Conservation (phyloP, 2,888 invertebrate genomes). For the Macroteleia sp. region DNA sequence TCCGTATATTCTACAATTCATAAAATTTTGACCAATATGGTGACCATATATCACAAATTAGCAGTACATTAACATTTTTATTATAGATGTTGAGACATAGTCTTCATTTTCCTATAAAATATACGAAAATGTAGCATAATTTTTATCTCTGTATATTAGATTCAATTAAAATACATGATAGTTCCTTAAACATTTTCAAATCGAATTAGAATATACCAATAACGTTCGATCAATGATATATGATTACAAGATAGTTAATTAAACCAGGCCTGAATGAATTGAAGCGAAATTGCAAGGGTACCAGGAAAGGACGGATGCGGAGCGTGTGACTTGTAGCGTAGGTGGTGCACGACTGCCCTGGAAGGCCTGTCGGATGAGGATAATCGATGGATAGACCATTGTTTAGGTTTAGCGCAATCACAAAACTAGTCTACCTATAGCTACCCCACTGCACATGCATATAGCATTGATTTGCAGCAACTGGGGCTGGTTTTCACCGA, state of each 20-base stretch:
- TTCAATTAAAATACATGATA: too few species aligned
- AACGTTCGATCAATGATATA: background rate
- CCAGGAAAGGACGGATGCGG: constrained; percentile 27
- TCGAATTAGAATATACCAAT: too few species aligned
- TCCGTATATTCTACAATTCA: too few species aligned
- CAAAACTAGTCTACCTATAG: constrained; percentile 70
- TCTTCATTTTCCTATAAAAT: too few species aligned
- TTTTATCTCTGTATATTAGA: too few species aligned
- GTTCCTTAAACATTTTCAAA: too few species aligned
- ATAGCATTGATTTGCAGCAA: constrained; percentile 67
- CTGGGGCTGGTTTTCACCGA: constrained; percentile 59
- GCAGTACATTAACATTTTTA: too few species aligned
- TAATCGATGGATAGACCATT: constrained; percentile 73
- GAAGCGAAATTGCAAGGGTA: constrained; percentile 68
- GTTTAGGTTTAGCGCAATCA: constrained; percentile 77
- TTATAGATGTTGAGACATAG: too few species aligned
- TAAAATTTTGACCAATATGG: too few species aligned
- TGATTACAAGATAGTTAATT: constrained; percentile 70
- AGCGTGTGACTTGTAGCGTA: constrained; percentile 57
- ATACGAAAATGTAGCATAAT: too few species aligned
- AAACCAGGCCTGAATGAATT: constrained; percentile 72
- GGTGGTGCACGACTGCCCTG: constrained; percentile 50
- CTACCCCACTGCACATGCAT: constrained; percentile 59
- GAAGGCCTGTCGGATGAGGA: constrained; percentile 63
- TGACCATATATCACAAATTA: too few species aligned